Evolutionary conservation across 2,888 invertebrate species (phyloP), one percentile per base, ranked within the genome.

Genomic region (Creontiades dilutus): DNA sequence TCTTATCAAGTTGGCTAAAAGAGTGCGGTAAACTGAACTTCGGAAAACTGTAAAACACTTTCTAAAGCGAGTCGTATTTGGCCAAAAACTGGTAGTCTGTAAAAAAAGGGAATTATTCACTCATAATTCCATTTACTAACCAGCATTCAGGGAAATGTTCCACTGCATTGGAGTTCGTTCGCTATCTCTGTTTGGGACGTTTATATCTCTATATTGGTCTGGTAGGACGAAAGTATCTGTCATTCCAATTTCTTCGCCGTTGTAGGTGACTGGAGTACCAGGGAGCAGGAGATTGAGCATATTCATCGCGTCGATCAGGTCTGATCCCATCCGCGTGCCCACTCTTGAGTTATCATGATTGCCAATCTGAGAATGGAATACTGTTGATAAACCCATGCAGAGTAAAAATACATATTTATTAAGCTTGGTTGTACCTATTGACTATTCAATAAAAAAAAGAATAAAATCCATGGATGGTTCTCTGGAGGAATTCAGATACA

Each of bases 241-340:
- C 96, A 97, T 96, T 12, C 96, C 97, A 87, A 98, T 95, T 93
- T 98, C 97, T 92, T 98, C 97, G 0, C 97, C 97, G 92, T 97
- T 97, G 93, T 97, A 97, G 0, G 96, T 96, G n/a, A 97, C 95
- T 0, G 96, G 95, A 0, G 96, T 95, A 57, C 97, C 97, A 0
- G 97, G 97, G 27, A 98, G 93, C n/a, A 96, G 93, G 92, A 96
- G 94, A 90, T 95, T 94, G 88, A 98, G 93, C 92, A 96, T 95
- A 93, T 96, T 96, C 4, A 96, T 93, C 0, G 95, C 95, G 90
- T 96, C 96, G 0, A 96, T 95, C 92, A 96, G 94, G 92, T 95
- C 94, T 0, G 93, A 93, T 0, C 96, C 96, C 85, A 92, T 91
- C 55, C 91, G 76, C 0, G 95, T 94, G 0, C 95, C 95, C 92